phyloP scores from a whole-genome alignment of 2,888 invertebrate species.

The Phanerotoma sp. region DNA sequence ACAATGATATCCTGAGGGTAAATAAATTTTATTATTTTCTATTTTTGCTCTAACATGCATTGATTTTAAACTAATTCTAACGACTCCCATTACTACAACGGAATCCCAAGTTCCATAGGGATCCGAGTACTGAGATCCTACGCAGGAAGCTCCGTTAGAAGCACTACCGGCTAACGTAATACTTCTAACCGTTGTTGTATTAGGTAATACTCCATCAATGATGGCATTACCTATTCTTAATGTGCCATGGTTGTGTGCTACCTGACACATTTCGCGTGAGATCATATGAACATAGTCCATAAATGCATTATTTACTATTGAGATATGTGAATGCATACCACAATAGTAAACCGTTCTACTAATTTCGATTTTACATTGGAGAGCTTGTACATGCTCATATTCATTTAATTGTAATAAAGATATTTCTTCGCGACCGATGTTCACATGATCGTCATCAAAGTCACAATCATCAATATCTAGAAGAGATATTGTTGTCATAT shows the following conservation, averaged over 20 bases:
- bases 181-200: constrained; percentile 5
- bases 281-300: constrained; percentile 21
- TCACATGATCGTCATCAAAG: constrained; percentile 6
- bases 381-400: constrained; percentile 2
- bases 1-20: constrained; percentile 10
- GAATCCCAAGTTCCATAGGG: constrained; percentile 22
- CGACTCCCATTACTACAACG: constrained; percentile 24
- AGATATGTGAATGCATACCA: too few relatives aligned
- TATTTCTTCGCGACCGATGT: neutral
- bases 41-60: constrained; percentile 13
- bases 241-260: constrained; percentile 8
- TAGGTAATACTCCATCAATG: neutral
- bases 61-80: constrained; percentile 14
- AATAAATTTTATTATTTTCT: constrained; percentile 7
- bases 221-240: neutral
- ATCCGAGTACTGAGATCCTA: constrained; percentile 20
- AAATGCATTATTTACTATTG: constrained; percentile 15
- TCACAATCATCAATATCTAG: constrained; percentile 25
- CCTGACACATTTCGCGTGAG: neutral
- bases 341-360: constrained; percentile 12
- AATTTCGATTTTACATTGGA: constrained; percentile 28
- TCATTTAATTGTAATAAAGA: constrained; percentile 24
- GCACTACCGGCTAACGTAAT: constrained; percentile 18
- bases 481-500: constrained; percentile 25
- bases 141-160: constrained; percentile 5